Conservation (phyloP, 2,888 invertebrate genomes). For the Thelaira solivaga region DNA sequence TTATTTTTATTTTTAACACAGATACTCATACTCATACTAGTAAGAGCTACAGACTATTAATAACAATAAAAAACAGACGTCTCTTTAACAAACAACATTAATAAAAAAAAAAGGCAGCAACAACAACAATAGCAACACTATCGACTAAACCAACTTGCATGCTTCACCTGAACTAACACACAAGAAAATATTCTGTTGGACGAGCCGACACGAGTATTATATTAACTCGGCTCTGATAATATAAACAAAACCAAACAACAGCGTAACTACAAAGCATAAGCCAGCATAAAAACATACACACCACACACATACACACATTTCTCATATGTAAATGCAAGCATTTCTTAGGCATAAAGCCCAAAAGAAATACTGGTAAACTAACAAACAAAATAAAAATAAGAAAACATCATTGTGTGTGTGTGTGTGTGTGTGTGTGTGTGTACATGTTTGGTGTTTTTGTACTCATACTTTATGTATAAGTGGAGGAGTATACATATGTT, state of each 20-base stretch:
- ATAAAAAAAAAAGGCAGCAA: constrained; percentile 13
- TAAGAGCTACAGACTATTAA: not conserved
- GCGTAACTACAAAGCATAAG: constrained; percentile 3
- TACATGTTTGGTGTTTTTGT: not conserved
- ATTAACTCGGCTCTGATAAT: not conserved
- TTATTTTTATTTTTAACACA: too few relatives aligned
- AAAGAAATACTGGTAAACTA: constrained; percentile 33
- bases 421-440: not conserved
- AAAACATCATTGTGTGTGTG: not conserved
- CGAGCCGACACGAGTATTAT: not conserved
- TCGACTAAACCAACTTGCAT: constrained; percentile 24
- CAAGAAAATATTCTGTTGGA: not conserved
- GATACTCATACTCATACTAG: not conserved
- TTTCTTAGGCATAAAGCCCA: constrained; percentile 1
- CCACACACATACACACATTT: constrained; percentile 12
- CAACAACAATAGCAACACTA: constrained; percentile 1
- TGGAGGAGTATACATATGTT: constrained; percentile 53
- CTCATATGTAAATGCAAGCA: not conserved
- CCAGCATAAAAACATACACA: not conserved
- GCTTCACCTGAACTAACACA: constrained; percentile 64
- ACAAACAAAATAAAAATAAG: not conserved
- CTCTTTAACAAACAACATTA: constrained; percentile 13
- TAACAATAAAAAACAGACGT: constrained; percentile 30
- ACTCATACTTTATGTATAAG: too few relatives aligned
- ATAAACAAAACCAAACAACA: constrained; percentile 18